Percentiles rank a stretch among this genome's conserved stretches.
phyloP scores from a whole-genome alignment of 2,113 vertebrate genomes.

The Podilymbus podiceps region DNA sequence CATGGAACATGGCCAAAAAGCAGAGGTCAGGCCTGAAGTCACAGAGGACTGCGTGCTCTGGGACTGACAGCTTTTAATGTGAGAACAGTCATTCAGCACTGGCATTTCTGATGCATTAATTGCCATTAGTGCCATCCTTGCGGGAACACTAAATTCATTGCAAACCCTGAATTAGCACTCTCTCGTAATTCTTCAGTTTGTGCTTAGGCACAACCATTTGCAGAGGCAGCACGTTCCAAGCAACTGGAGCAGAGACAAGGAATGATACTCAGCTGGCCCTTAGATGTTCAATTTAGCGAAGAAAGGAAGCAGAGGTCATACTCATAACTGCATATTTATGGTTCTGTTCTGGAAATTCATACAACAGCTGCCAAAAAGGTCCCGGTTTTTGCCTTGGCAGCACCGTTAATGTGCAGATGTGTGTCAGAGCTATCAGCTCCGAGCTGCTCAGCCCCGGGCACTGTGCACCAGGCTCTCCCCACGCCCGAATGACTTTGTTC shows the following conservation, averaged over 20 bases:
- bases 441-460: background rate
- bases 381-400: background rate
- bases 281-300: background rate
- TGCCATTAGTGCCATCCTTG: slow-evolving; percentile 50
- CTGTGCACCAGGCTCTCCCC: background rate
- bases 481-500: background rate
- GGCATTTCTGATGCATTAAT: slow-evolving; percentile 31
- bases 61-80: slow-evolving; percentile 4
- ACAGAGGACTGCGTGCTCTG: background rate
- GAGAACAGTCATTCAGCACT: slow-evolving; percentile 13
- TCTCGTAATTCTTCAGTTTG: background rate
- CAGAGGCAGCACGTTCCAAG: background rate
- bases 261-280: slow-evolving; percentile 8
- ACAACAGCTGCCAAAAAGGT: background rate
- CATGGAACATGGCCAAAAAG: background rate
- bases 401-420: background rate
- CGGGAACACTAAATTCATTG: background rate
- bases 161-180: background rate
- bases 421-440: background rate
- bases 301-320: slow-evolving; percentile 35
- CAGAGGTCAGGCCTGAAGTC: slow-evolving; percentile 37
- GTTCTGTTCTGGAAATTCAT: slow-evolving; percentile 23
- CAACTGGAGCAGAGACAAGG: slow-evolving; percentile 37
- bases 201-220: background rate
- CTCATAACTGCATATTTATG: background rate